Conservation (phyloP, 2,113 vertebrate genomes). For the Microcebus murinus region DNA sequence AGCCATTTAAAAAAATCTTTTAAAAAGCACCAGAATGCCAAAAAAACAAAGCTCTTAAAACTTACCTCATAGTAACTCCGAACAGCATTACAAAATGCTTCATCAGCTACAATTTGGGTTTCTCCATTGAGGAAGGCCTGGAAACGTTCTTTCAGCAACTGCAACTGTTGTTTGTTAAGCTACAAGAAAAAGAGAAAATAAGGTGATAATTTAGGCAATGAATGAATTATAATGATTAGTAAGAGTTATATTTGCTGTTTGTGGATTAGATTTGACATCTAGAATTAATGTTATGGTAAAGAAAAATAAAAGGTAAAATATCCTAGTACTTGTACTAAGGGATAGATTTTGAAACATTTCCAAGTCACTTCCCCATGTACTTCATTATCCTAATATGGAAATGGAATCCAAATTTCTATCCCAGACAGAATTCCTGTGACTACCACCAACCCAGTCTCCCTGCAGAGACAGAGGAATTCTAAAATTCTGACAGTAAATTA, state of each 20-base stretch:
- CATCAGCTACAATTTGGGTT: slow-evolving; percentile 95
- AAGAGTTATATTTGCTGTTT: neutral
- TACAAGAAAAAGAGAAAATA: slow-evolving; percentile 70
- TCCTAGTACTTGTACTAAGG: neutral
- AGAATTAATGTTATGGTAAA: neutral
- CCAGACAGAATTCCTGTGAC: neutral
- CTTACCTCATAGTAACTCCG: slow-evolving; percentile 96
- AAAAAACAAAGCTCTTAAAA: slow-evolving; percentile 40
- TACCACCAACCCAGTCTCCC: neutral
- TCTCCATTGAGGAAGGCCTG: slow-evolving; percentile 96
- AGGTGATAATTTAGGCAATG: neutral
- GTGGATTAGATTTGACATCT: neutral
- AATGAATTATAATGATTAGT: neutral
- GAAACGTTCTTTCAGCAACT: slow-evolving; percentile 93
- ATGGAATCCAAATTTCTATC: neutral
- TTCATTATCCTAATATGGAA: neutral
- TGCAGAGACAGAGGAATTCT: neutral
- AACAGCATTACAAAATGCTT: slow-evolving; percentile 98
- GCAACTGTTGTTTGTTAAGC: slow-evolving; percentile 97
- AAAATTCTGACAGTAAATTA: neutral
- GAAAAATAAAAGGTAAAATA: neutral
- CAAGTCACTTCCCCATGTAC: neutral
- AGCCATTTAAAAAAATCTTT: neutral
- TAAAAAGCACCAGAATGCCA: neutral
- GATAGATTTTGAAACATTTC: neutral